phyloP scores from a whole-genome alignment of 2,113 vertebrate species.

The Scomber japonicus region DNA sequence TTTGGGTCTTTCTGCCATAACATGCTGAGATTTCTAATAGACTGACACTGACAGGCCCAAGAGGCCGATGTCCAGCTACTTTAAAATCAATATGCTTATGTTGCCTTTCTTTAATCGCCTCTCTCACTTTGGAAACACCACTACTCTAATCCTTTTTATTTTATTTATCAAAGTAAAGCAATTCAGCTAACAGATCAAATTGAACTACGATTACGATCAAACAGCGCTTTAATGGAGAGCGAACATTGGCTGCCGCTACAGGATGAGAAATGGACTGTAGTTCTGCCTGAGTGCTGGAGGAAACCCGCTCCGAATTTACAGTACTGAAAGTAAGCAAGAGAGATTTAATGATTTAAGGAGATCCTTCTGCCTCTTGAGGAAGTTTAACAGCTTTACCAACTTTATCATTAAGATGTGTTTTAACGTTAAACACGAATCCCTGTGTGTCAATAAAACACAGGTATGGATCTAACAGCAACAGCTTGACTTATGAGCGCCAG shows the following conservation, averaged over 20 bases:
- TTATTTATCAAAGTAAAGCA: conserved; percentile 35
- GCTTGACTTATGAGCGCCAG: not conserved
- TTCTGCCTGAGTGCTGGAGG: not conserved
- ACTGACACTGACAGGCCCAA: not conserved
- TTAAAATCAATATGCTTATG: conserved; percentile 17
- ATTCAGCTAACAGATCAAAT: not conserved
- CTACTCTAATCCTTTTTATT: conserved; percentile 12
- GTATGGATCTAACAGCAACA: not conserved
- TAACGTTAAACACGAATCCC: conserved; percentile 11
- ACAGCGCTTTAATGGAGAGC: conserved; percentile 36
- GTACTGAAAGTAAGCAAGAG: not conserved
- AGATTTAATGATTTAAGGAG: conserved; percentile 14
- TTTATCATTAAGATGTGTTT: conserved; percentile 16
- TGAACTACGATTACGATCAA: not conserved
- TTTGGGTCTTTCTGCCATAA: not conserved
- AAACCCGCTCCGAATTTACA: conserved; percentile 12
- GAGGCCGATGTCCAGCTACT: conserved; percentile 17
- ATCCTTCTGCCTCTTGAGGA: not conserved
- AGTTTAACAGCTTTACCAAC: conserved; percentile 5
- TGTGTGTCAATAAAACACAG: conserved; percentile 2
- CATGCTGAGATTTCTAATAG: conserved; percentile 10
- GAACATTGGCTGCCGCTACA: not conserved
- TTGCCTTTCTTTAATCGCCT: conserved; percentile 17
- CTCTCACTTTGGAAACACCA: not conserved
- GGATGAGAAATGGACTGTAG: conserved; percentile 21